Base-by-base conservation (phyloP, 2,113 vertebrate genomes). In the Talpa occidentalis region DNA sequence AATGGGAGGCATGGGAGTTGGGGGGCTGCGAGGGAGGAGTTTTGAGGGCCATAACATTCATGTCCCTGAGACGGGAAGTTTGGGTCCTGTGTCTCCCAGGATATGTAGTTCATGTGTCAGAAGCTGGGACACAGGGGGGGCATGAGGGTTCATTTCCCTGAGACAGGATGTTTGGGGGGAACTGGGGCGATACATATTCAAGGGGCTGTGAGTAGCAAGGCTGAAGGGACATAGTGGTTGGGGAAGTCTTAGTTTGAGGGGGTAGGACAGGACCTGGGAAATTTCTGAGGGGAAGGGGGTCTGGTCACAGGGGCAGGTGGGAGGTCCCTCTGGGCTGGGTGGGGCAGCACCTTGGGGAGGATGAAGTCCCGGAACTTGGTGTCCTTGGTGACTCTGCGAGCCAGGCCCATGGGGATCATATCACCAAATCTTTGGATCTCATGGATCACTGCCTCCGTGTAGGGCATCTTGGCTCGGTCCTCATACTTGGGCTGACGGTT, bases 381-480 rank as follows among this genome's bases (percentile, higher is more conserved):
- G 56, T 97, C 87, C 70, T 91, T 95, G 22, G 26, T 97, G 73
- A 94, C 92, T 40, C 90, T 87, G 44, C 32, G 93, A 14, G 96
- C 72, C 28, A 94, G 0, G 8, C 96, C 62, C 95, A 97, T 62
- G 44, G 97, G 96, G 10, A 96, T 22, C 2, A 97, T 35, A 37
- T 97, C 78, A 67, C 40, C 56, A 2, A 80, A 96, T 83, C 97
- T 89, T 56, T 96, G 96, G 60, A 97, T 93, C 88, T 98, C 98
- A 0, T 97, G 95, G 47, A 96, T 96, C 35, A 97, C 96, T 0
- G 97, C 97, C 28, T 98, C 95, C 0, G 88, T 97, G 90, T 98
- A 98, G 44, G 97, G 97, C 97, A 98, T 98, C 62, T 96, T 95
- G 69, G 70, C 30, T 1, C 81, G 35, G 54, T 98, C 97, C 77